These are phyloP conservation scores for Andrena minutula DNA, from an alignment of 2,888 invertebrate genomes.

Conservation along the genomic window DNA sequence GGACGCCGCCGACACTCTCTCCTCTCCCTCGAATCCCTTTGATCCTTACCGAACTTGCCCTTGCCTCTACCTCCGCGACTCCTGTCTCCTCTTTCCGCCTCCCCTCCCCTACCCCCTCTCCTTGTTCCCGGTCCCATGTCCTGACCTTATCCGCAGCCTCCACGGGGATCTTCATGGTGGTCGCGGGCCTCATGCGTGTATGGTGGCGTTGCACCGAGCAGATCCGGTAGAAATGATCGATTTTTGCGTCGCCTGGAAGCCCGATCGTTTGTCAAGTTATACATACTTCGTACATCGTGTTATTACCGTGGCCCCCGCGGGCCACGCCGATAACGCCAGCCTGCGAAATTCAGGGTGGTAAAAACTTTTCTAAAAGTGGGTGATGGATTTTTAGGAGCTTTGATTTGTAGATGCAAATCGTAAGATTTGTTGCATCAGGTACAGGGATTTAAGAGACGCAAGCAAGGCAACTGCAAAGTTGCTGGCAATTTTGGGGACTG, in stretches of 20 bases:
- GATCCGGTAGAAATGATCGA: slow-evolving; percentile 58
- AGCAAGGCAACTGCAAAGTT: too few species aligned
- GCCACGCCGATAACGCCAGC: neutral
- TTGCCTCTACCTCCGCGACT: slow-evolving; percentile 76
- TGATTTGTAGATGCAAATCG: too few species aligned
- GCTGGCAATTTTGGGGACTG: too few species aligned
- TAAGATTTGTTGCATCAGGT: too few species aligned
- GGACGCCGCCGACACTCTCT: slow-evolving; percentile 77
- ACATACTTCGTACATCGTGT: slow-evolving; percentile 9
- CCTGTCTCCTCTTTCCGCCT: slow-evolving; percentile 64
- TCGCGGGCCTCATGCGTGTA: slow-evolving; percentile 66
- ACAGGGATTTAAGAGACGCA: too few species aligned
- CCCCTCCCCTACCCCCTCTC: slow-evolving; percentile 36
- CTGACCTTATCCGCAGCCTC: slow-evolving; percentile 69
- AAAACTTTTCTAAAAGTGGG: too few species aligned
- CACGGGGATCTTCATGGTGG: slow-evolving; percentile 78
- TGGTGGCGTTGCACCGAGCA: slow-evolving; percentile 17
- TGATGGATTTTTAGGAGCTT: too few species aligned
- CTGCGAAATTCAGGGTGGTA: neutral
- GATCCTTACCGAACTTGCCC: slow-evolving; percentile 82
- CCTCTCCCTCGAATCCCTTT: slow-evolving; percentile 75
- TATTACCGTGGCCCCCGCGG: neutral
- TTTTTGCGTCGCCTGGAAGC: slow-evolving; percentile 39
- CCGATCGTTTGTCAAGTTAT: slow-evolving; percentile 30
- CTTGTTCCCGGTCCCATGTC: slow-evolving; percentile 38